Base-by-base conservation (phyloP, 2,797 vertebrate species). In the Chaunax sp. region DNA sequence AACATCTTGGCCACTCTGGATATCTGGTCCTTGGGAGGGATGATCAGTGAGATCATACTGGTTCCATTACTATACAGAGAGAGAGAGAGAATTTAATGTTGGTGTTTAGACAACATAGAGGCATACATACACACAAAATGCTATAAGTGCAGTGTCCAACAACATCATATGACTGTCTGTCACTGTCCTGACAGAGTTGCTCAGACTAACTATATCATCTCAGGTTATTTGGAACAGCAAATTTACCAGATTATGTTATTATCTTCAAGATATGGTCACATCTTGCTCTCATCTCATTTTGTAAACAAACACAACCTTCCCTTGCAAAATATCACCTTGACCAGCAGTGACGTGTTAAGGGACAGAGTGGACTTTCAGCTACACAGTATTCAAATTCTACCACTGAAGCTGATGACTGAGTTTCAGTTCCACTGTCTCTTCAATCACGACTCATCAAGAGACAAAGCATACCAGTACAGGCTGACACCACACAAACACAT, bases 41-140 rank as follows among this genome's bases (percentile, higher is more conserved):
- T 99, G 95, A 99, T 99, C 93, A 99, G 89, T 1, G 97, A 99
- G 93, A 99, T 99, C 98, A 99, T 99, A 91, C 98, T 99, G 94
- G 98, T 99, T 89, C 98, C 98, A 94, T 99, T 99, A 89, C 98
- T 99, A 84, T 54, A 80, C 37, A 83, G 59, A 80, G 16, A 68
- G n/a, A 83, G 59, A 80, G 16, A 68, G n/a, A 53, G 7, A 28
- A 61, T 43, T 33, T 6, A 26, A 67, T 46, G 47, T 78, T 54
- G 80, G n/a, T 22, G 4, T 6, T 60, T 41, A 20, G 3, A 69
- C 33, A 22, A 64, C 2, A 56, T 0, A 18, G 30, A 14, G 0
- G 10, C 1, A 25, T 40, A 50, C 18, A 72, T 10, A 53, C 19
- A 56, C 18, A 46, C 7, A 69, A 46, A 0, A 51, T 15, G 25